These are phyloP conservation scores for Apteryx mantelli DNA, from an alignment of 2,113 vertebrate genomes.

Conservation along the genomic window DNA sequence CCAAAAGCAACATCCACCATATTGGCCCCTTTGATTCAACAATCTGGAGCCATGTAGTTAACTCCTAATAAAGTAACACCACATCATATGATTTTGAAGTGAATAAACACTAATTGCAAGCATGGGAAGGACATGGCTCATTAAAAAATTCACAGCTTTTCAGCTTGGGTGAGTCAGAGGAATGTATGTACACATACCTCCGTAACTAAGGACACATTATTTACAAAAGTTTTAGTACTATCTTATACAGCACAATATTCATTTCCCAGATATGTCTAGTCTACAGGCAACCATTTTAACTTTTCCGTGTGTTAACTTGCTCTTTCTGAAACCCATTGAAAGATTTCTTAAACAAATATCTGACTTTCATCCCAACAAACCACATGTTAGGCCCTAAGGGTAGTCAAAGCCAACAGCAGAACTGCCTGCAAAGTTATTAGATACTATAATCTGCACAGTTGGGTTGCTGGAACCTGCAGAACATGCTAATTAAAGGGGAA, in stretches of 20 bases:
- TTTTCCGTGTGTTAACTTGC: not conserved
- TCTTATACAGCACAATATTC: not conserved
- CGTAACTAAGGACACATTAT: not conserved
- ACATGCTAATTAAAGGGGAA: constrained; percentile 32
- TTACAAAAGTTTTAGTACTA: not conserved
- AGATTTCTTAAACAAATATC: constrained; percentile 33
- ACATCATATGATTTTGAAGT: not conserved
- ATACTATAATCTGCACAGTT: constrained; percentile 37
- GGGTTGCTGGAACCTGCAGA: constrained; percentile 29
- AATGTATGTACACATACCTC: not conserved
- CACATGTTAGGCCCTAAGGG: constrained; percentile 54
- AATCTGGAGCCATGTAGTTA: not conserved
- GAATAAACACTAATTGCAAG: constrained; percentile 18
- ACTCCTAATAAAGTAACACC: not conserved
- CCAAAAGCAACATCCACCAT: not conserved
- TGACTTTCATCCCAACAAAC: constrained; percentile 52
- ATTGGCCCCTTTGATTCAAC: not conserved
- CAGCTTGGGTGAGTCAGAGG: not conserved
- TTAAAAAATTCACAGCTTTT: constrained; percentile 19
- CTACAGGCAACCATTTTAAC: not conserved
- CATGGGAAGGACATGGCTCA: not conserved
- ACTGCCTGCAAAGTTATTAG: constrained; percentile 39
- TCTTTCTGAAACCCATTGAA: not conserved
- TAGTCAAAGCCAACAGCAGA: constrained; percentile 27
- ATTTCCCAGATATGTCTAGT: not conserved